Evolutionary conservation across 2,113 vertebrate genomes (phyloP).

Genomic region (Cyprinodon variegatus): DNA sequence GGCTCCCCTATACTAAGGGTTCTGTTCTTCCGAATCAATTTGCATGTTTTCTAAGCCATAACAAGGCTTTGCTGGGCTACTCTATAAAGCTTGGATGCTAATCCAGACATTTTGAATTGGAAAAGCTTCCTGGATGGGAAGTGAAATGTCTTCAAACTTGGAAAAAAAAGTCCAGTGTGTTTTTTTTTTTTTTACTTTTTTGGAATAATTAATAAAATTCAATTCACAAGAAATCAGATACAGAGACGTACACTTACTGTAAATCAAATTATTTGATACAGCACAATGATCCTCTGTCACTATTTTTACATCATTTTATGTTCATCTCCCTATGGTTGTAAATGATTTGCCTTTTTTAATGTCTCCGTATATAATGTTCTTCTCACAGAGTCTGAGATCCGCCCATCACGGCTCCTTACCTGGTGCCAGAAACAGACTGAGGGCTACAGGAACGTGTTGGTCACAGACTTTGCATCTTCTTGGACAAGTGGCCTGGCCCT

Average conservation of each 20-base stretch:
- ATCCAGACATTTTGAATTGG: no score
- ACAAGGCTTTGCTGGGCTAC: no score
- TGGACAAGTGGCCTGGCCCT: conserved; percentile 90
- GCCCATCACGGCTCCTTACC: conserved; percentile 89
- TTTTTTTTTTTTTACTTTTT: not conserved
- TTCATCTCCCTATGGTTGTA: not conserved
- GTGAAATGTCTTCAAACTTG: no score
- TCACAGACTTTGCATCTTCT: conserved; percentile 89
- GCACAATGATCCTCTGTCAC: not conserved
- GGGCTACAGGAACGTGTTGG: conserved; percentile 84
- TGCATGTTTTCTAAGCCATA: no score
- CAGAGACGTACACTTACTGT: conserved; percentile 26
- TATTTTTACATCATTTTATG: conserved; percentile 8
- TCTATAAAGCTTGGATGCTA: no score
- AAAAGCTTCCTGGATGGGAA: no score
- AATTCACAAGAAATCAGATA: not conserved
- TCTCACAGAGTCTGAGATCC: conserved; percentile 87
- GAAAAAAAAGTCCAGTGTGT: no score
- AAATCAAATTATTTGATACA: no score
- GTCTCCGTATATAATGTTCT: not conserved
- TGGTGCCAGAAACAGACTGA: conserved; percentile 97
- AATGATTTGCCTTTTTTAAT: not conserved
- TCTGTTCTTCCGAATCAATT: no score
- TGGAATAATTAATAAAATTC: conserved; percentile 10
- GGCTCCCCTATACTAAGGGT: no score